phyloP scores from a whole-genome alignment of 64 coral and sea anemone species.

The Porites lutea region DNA sequence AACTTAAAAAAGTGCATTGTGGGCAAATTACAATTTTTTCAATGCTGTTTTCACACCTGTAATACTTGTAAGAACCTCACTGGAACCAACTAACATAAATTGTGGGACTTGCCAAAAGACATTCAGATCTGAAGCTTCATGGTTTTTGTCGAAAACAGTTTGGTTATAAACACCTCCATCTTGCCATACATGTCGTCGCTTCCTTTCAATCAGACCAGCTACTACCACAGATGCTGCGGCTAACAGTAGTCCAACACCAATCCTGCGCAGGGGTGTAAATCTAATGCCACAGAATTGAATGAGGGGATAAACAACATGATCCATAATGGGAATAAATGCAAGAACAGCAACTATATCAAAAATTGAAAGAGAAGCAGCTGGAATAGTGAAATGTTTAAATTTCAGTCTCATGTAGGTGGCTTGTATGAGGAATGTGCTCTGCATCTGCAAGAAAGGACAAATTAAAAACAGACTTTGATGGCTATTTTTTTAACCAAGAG shows the following conservation, averaged over 20 bases:
- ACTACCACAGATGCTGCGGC: slow-evolving; percentile 54
- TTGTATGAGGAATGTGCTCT: slow-evolving; percentile 69
- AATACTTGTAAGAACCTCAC: slow-evolving; percentile 82
- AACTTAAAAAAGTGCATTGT: neutral
- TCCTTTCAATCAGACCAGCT: slow-evolving; percentile 65
- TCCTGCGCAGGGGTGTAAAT: slow-evolving; percentile 66
- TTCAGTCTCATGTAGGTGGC: slow-evolving; percentile 64
- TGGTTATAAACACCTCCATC: neutral
- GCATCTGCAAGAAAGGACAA: slow-evolving; percentile 53
- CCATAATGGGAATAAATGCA: slow-evolving; percentile 65
- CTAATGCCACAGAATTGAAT: slow-evolving; percentile 62
- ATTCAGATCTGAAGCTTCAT: slow-evolving; percentile 33
- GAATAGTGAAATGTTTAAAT: slow-evolving; percentile 15
- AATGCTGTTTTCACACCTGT: slow-evolving; percentile 53
- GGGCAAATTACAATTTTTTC: neutral
- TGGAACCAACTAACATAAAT: slow-evolving; percentile 77
- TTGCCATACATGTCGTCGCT: slow-evolving; percentile 5
- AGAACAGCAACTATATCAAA: slow-evolving; percentile 76
- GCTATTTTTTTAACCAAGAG: no score
- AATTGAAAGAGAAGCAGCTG: slow-evolving; percentile 76
- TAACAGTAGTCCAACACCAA: slow-evolving; percentile 80
- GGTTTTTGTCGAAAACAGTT: neutral
- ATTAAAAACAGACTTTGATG: no score
- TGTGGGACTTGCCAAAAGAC: slow-evolving; percentile 86
- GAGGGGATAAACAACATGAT: slow-evolving; percentile 61